Evolutionary conservation across 1,140 invertebrate genomes (phyloP), one percentile per base, ranked within the genome.

Genomic region (Drosophila gunungcola): DNA sequence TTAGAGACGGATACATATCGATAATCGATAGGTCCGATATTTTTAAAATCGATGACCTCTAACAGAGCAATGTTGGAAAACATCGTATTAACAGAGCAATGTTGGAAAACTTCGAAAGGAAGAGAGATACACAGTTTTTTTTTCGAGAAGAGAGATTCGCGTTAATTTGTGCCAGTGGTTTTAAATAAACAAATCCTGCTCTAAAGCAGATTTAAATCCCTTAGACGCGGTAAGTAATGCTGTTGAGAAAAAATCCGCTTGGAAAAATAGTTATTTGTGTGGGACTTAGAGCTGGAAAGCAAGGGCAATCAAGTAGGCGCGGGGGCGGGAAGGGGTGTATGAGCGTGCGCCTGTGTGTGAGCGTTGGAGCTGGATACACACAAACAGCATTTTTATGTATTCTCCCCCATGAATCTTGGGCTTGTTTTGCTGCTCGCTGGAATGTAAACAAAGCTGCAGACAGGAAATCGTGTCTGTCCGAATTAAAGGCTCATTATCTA

Each of bases 131-230:
- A 68, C 60, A 67, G 63, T 67, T 68, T 68, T 68, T 68, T 48
- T 63, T 48, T 43, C 58, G 41, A 34, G 49, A 27, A 39, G 48
- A 61, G 34, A 54, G 21, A 25, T 48, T 65, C 29, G 42, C 42
- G 52, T 57, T 51, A 69, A 34, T 56, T 69, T 70, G 34, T 48
- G 27, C 29, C 46, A 70, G 65, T 80, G 80, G 60, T 46, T 39
- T 46, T 60, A 82, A 68, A 88, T 64, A 57, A 89, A 65, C 55
- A 56, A 67, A 72, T 54, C 52, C 84, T 89, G 84, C 80, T 88
- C 56, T 56, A 65, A 74, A 78, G 84, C 80, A 88, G 85, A 56
- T 39, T 39, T 21, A 76, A 68, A 53, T 67, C 43, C 32, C 57
- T 63, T 46, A 69, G 68, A 88, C 80, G 69, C 57, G 84, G 83